Percentiles rank a stretch among this genome's conserved stretches.
Evolutionary conservation across 2,113 vertebrate genomes (phyloP).

Genomic region (Emberiza fucata): DNA sequence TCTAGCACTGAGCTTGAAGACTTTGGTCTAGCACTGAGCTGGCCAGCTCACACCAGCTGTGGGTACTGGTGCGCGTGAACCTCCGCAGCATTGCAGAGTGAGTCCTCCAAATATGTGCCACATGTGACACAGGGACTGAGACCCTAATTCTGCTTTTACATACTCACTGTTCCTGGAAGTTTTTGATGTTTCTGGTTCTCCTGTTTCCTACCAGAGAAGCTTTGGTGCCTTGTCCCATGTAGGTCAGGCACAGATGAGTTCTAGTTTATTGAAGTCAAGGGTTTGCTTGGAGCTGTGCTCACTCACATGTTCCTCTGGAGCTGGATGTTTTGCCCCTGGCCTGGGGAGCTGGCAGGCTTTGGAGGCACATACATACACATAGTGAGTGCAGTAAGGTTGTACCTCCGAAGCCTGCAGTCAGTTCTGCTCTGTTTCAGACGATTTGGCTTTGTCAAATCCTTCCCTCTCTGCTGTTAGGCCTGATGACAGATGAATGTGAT

Average conservation of each 20-base stretch:
- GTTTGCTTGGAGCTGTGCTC: not conserved
- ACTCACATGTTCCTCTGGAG: not conserved
- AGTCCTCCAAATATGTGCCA: not conserved
- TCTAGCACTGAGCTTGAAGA: not conserved
- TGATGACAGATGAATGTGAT: conserved; percentile 8
- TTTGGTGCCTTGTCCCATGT: not conserved
- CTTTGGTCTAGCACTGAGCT: not conserved
- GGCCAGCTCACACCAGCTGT: accelerated
- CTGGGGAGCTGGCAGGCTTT: not conserved
- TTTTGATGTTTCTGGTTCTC: not conserved
- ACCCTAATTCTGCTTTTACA: not conserved
- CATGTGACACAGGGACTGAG: not conserved
- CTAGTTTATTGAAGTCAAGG: not conserved
- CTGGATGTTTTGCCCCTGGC: not conserved
- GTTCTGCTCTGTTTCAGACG: not conserved
- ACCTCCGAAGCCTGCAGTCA: not conserved
- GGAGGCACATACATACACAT: not conserved
- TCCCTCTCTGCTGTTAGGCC: not conserved
- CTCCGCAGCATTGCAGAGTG: accelerated
- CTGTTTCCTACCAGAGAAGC: not conserved
- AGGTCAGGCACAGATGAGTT: not conserved
- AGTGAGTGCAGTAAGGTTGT: accelerated
- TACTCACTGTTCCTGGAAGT: not conserved
- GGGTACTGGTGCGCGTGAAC: accelerated
- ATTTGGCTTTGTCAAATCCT: not conserved